Evolutionary conservation across 2,113 vertebrate genomes (phyloP), one percentile per base, ranked within the genome.

Genomic region (sheep (Ovis aries)): DNA sequence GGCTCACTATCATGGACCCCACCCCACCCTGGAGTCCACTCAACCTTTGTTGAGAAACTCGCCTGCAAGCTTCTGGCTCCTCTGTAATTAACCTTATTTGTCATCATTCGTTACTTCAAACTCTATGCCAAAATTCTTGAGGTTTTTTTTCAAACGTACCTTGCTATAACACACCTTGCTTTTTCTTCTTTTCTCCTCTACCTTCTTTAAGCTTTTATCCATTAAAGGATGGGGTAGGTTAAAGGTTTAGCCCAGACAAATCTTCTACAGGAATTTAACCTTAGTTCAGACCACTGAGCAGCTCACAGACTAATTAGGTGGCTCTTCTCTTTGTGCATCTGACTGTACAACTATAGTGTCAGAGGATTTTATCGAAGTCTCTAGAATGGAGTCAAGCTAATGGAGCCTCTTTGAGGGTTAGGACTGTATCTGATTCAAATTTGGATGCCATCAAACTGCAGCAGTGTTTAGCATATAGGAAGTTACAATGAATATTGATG

Each of bases 281-380:
- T 55, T 7, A 29, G 43, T n/a, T 33, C 19, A 40, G 59, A 50
- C 17, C 33, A 19, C 45, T 31, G 60, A 25, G 9, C 5, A 19
- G 6, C 59, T 27, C 33, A 12, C 1, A 40, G 43, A 10, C 25
- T 0, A 23, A 16, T 19, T 25, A 31, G 45, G 36, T 5, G 7
- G 7, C 7, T 15, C 25, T 29, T 11, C n/a, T 55, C 40, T 43
- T 21, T n/a, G 55, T 17, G 64, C n/a, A 43, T 33, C 40, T 36
- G 21, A 31, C 4, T 1, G 1, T 10, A 12, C 0, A n/a, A 27
- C 0, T 4, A 3, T 31, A 5, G n/a, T 16, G 33, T 67, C 33
- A 27, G 12, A 2, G 12, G 1, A 33, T 19, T 33, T 86, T 55
- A 8, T 9, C 3, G 16, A 48, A 21, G 25, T 71, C 52, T 81